phyloP scores from a whole-genome alignment of 2,888 invertebrate genomes.

The Habroteleia sp. region DNA sequence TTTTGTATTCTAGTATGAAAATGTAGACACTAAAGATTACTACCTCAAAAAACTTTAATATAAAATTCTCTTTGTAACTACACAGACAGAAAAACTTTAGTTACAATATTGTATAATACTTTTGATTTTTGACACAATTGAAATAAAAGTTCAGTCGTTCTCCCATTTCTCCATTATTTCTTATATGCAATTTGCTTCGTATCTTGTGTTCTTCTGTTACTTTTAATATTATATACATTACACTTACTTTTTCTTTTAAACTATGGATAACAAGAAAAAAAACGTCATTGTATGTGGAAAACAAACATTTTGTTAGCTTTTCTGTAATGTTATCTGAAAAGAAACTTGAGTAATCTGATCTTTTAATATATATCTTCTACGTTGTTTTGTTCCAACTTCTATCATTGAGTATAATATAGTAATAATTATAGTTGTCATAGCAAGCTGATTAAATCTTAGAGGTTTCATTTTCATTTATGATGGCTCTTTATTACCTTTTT shows the following conservation, averaged over 20 bases:
- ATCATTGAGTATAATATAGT: conserved; percentile 13
- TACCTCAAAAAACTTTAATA: too few relatives aligned
- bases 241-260: conserved; percentile 28
- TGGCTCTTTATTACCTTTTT: background rate
- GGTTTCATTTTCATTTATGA: conserved; percentile 30
- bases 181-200: conserved; percentile 27
- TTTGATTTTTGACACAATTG: conserved; percentile 30
- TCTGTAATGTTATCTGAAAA: conserved; percentile 18
- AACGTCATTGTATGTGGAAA: conserved; percentile 16
- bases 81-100: conserved; percentile 22
- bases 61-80: conserved; percentile 4
- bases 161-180: conserved; percentile 25
- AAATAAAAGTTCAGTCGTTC: conserved; percentile 30
- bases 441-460: conserved; percentile 30
- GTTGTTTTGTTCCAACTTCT: conserved; percentile 17
- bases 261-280: conserved; percentile 14
- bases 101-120: conserved; percentile 41
- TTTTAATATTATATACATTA: conserved; percentile 40
- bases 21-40: too few relatives aligned
- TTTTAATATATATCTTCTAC: conserved; percentile 25
- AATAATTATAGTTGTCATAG: conserved; percentile 30
- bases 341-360: conserved; percentile 35
- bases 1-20: too few relatives aligned
- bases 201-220: conserved; percentile 42
- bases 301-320: conserved; percentile 17